These are phyloP conservation scores for Eristalis pertinax DNA, from an alignment of 2,888 invertebrate species.

Conservation along the genomic window DNA sequence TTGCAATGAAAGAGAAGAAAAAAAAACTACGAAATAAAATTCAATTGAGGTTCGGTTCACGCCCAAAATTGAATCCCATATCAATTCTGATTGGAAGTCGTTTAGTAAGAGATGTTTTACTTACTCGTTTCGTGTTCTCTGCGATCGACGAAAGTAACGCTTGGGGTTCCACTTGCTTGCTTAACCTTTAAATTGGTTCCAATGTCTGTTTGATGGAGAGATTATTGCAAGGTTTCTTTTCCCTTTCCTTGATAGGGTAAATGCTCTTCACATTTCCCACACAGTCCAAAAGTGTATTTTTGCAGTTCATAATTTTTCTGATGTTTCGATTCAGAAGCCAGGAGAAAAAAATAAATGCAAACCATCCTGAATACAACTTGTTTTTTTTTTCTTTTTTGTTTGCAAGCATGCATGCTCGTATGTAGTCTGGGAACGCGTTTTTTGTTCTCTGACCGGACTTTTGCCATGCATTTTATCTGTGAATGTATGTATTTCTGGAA, in stretches of 20 bases:
- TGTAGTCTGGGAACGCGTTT: background rate
- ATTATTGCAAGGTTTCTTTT: constrained; percentile 48
- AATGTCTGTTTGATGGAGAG: constrained; percentile 25
- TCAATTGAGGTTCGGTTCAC: constrained; percentile 39
- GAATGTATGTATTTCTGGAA: background rate
- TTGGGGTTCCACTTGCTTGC: constrained; percentile 9
- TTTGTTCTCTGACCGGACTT: background rate
- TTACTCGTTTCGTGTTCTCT: background rate
- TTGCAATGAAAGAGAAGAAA: constrained; percentile 23
- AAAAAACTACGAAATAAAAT: constrained; percentile 1
- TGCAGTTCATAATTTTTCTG: background rate
- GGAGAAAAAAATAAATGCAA: background rate
- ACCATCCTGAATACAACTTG: background rate
- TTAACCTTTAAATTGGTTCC: constrained; percentile 45
- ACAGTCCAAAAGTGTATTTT: background rate
- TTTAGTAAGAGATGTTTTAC: background rate
- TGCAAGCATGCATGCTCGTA: background rate
- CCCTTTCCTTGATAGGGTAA: constrained; percentile 46
- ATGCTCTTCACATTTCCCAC: background rate
- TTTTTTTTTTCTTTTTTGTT: background rate
- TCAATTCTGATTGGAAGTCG: constrained; percentile 39
- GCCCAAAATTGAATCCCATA: constrained; percentile 41
- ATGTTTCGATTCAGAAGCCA: background rate
- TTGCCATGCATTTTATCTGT: background rate
- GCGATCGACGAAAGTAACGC: background rate